These are phyloP conservation scores for Microctenopoma lineatum DNA, from an alignment of 2,797 vertebrate species.

Conservation along the genomic window DNA sequence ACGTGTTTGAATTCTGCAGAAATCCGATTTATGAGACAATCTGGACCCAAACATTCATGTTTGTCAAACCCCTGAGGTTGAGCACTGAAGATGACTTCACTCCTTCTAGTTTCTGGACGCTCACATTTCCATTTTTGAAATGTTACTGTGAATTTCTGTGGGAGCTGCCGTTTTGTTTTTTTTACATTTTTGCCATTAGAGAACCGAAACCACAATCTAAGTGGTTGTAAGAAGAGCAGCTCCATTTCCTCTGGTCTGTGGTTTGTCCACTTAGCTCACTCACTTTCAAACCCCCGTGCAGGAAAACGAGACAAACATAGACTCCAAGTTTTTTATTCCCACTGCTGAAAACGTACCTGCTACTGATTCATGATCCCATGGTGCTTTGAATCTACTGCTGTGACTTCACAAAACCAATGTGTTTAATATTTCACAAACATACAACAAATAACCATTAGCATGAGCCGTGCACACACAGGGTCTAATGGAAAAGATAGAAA, in stretches of 20 bases:
- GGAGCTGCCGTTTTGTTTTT: too few relatives aligned
- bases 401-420: slow-evolving; percentile 10
- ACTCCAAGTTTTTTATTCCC: slow-evolving; percentile 20
- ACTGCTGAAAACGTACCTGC: background rate
- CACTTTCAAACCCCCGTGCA: slow-evolving; percentile 10
- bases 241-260: slow-evolving; percentile 22
- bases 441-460: background rate
- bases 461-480: background rate
- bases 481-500: background rate
- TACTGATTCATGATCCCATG: slow-evolving; percentile 7
- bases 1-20: too few relatives aligned
- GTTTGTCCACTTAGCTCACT: slow-evolving; percentile 38
- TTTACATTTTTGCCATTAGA: slow-evolving; percentile 36
- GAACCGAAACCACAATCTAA: slow-evolving; percentile 18
- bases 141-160: too few relatives aligned
- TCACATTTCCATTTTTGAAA: too few relatives aligned
- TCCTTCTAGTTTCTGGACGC: too few relatives aligned
- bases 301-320: background rate
- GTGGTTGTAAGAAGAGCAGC: slow-evolving; percentile 1
- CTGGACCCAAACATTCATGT: too few relatives aligned
- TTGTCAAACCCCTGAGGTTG: too few relatives aligned
- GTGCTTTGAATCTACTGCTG: background rate
- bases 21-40: too few relatives aligned
- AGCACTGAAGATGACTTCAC: too few relatives aligned
- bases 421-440: background rate